Evolutionary conservation across 2,888 invertebrate species (phyloP).

Genomic region (Hirtodrosophila cameraria): DNA sequence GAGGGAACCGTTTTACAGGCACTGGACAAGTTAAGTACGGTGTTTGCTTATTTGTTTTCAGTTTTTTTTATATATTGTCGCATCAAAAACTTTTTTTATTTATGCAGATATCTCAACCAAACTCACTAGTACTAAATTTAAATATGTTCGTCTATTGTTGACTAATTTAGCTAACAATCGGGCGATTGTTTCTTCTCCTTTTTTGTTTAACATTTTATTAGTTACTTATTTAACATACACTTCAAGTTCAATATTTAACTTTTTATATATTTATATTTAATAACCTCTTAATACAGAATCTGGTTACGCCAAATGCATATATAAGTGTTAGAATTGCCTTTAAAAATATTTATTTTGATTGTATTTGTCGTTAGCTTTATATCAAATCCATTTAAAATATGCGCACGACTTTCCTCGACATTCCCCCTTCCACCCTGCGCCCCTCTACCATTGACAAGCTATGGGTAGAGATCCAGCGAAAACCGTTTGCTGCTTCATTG

Average conservation of each 20-base stretch:
- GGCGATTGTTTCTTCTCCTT: neutral
- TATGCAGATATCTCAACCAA: too few relatives aligned
- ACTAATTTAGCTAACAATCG: too few relatives aligned
- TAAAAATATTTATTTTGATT: conserved; percentile 46
- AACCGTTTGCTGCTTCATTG: conserved; percentile 64
- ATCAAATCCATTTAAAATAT: conserved; percentile 42
- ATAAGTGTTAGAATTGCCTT: conserved; percentile 7
- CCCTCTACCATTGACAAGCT: neutral
- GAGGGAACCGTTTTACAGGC: too few relatives aligned
- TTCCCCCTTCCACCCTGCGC: neutral
- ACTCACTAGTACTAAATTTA: too few relatives aligned
- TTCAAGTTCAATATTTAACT: conserved; percentile 5
- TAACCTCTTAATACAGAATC: too few relatives aligned
- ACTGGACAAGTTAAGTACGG: too few relatives aligned
- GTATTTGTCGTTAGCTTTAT: conserved; percentile 30
- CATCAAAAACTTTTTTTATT: too few relatives aligned
- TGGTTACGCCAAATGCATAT: conserved; percentile 16
- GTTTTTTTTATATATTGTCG: too few relatives aligned
- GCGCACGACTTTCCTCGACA: conserved; percentile 35
- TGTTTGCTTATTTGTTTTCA: too few relatives aligned
- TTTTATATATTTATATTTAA: neutral
- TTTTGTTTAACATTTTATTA: neutral
- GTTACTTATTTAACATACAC: neutral
- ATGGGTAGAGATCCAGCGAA: conserved; percentile 47
- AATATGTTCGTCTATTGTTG: too few relatives aligned